phyloP scores from a whole-genome alignment of 2,797 vertebrate genomes.

The Poeciliopsis turneri region DNA sequence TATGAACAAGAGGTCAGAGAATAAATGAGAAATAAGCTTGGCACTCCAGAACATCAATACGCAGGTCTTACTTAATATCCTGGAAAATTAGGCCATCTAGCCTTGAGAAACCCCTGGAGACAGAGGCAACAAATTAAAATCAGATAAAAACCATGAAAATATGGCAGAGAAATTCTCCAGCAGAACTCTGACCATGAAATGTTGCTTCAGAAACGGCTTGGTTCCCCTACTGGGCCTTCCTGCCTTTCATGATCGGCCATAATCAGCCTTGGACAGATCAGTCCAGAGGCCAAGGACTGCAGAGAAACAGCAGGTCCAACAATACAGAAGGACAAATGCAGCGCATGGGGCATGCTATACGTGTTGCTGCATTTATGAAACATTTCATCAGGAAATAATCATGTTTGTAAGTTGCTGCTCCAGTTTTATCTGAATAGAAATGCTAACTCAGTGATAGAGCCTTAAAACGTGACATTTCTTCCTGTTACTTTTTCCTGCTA shows the following conservation, averaged over 20 bases:
- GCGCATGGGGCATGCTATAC: background rate
- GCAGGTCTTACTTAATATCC: too few species aligned
- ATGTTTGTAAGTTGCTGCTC: background rate
- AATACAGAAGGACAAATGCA: background rate
- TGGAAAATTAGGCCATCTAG: too few species aligned
- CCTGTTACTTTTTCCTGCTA: background rate
- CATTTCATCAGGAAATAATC: background rate
- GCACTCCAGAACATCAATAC: background rate
- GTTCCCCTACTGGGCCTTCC: too few species aligned
- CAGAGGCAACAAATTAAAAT: too few species aligned
- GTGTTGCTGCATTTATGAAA: background rate
- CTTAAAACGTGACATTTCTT: background rate
- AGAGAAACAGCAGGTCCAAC: background rate
- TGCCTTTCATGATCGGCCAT: background rate
- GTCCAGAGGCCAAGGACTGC: background rate
- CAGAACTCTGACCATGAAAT: too few species aligned
- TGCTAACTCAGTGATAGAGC: background rate
- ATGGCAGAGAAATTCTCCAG: too few species aligned
- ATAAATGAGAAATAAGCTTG: background rate
- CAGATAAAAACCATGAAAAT: too few species aligned
- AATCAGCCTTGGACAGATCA: background rate
- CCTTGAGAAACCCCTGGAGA: too few species aligned
- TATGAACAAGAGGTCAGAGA: background rate
- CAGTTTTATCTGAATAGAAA: background rate
- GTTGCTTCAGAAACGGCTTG: background rate